Evolutionary conservation across 2,113 vertebrate genomes (phyloP), one percentile per base, ranked within the genome.

Genomic region (Pseudonaja textilis): DNA sequence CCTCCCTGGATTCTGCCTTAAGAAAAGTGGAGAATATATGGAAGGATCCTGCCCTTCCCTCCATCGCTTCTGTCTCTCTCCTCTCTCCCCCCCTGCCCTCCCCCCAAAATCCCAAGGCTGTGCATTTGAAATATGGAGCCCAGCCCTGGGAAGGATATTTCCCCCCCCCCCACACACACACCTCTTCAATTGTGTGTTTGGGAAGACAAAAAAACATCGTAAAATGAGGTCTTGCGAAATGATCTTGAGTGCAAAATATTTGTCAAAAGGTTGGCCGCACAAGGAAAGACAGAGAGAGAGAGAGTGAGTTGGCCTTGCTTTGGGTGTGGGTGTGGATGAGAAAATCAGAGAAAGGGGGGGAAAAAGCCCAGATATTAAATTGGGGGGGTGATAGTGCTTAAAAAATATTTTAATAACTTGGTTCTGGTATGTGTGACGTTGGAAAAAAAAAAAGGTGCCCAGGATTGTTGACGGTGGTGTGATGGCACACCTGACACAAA

Each of bases 51-150:
- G 64, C 12, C 12, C 12, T 69, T 10, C 29, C 12, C 61, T 69
- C 29, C 61, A 64, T 64, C 26, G 12, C 10, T 29, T 11, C 26
- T 64, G 11, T 64, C 14, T 69, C 64, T 69, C 29, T n/a, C 29
- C 4, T 26, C 20, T 23, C 23, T 3, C 0, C 3, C 10, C 10
- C 12, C 4, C 4, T 12, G 4, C 12, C 29, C 4, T 12, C 12
- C 12, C 29, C 9, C 3, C 4, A 5, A 69, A 5, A 5, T 14
- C 12, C 57, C 57, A 59, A 64, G 26, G 61, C 4, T 69, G 61
- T 74, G 64, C 64, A 74, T 81, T 81, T 39, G 69, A 81, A 81
- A 20, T 20, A 50, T 14, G 45, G 57, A 20, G 10, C 20, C 14
- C 16, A n/a, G 25, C 45, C 45, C 25, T 45, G 8, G 25, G 8